Conservation (phyloP, 1,140 invertebrate species). For the Brachionus rotundiformis region DNA sequence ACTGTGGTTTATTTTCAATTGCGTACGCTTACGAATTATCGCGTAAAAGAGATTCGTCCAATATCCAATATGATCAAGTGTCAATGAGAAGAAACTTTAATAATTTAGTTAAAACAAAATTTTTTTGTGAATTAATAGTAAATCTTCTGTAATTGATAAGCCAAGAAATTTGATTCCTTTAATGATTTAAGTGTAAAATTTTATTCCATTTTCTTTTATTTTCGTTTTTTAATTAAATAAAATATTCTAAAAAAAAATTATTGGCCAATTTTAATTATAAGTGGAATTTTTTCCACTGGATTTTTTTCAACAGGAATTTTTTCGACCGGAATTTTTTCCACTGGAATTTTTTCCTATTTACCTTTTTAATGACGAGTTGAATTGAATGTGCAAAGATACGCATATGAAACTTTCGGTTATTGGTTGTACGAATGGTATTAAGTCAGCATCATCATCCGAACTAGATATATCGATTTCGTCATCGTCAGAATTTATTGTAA, state of each 20-base stretch:
- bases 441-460: no score
- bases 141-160: conserved; percentile 17
- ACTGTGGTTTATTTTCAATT: background rate
- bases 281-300: background rate
- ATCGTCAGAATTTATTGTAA: no score
- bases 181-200: background rate
- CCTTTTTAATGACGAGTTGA: no score
- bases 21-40: conserved; percentile 22
- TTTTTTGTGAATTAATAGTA: background rate
- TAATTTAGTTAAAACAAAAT: background rate
- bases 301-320: background rate
- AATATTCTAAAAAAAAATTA: background rate
- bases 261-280: background rate
- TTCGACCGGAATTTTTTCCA: no score
- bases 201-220: background rate
- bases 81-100: background rate
- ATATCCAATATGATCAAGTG: conserved; percentile 3
- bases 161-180: background rate
- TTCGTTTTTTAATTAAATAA: background rate
- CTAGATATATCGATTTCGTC: no score
- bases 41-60: background rate
- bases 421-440: no score
- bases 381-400: no score
- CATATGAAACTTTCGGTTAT: no score
- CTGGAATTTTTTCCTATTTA: no score